These are phyloP conservation scores for Cataglyphis hispanica DNA, from an alignment of 1,140 invertebrate species.

Conservation along the genomic window DNA sequence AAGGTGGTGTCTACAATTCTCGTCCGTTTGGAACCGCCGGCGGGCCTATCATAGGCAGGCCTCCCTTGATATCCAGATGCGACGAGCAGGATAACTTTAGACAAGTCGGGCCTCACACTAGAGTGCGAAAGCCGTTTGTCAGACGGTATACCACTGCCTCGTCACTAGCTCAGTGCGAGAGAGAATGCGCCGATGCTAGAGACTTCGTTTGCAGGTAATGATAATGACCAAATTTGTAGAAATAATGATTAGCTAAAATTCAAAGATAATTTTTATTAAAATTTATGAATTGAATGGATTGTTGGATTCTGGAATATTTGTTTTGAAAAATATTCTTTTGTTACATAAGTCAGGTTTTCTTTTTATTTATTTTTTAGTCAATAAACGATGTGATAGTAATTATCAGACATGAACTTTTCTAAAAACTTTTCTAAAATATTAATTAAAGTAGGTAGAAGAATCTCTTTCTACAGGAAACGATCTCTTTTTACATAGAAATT, in stretches of 20 bases:
- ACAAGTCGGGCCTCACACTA: constrained; percentile 91
- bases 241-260: not conserved
- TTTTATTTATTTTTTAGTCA: no score
- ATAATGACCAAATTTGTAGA: not conserved
- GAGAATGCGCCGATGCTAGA: constrained; percentile 93
- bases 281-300: not conserved
- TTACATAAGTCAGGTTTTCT: not conserved
- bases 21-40: constrained; percentile 82
- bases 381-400: no score
- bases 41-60: constrained; percentile 84
- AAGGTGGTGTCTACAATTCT: constrained; percentile 83
- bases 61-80: constrained; percentile 88
- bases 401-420: no score
- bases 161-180: constrained; percentile 92
- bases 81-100: constrained; percentile 93
- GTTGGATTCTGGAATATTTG: not conserved
- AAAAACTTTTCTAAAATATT: no score
- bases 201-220: constrained; percentile 91
- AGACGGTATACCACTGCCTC: constrained; percentile 91
- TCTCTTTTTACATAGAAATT: not conserved
- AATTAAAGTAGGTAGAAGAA: not conserved
- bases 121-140: constrained; percentile 93
- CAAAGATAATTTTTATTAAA: not conserved
- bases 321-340: not conserved
- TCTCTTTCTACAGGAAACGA: no score